These are phyloP conservation scores for Urophycis tenuis DNA, from an alignment of 2,797 vertebrate species.

Conservation along the genomic window DNA sequence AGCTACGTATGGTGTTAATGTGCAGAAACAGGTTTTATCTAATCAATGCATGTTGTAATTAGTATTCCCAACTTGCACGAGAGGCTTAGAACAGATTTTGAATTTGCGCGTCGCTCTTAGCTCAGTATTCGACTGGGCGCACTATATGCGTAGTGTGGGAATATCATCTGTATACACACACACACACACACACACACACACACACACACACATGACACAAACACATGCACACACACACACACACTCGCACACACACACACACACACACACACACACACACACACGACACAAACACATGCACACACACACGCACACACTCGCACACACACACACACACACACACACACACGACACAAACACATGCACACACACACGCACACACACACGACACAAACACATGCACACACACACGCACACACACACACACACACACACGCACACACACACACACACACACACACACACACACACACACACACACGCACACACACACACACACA, in stretches of 20 bases:
- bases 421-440: neutral
- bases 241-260: neutral
- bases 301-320: no score
- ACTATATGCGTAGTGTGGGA: neutral
- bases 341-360: neutral
- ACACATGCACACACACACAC: no score
- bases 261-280: neutral
- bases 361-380: no score
- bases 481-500: neutral
- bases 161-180: neutral
- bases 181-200: neutral
- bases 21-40: constrained; percentile 24
- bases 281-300: no score
- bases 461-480: neutral
- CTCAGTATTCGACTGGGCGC: neutral
- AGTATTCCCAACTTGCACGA: constrained; percentile 2
- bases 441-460: no score
- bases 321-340: neutral
- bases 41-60: constrained; percentile 20
- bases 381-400: no score
- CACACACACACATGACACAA: no score
- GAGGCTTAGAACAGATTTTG: constrained; percentile 1
- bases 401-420: no score
- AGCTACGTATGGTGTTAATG: neutral
- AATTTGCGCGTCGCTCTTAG: neutral